Base-by-base conservation (phyloP, 2,888 invertebrate species). In the Callosobruchus maculatus region DNA sequence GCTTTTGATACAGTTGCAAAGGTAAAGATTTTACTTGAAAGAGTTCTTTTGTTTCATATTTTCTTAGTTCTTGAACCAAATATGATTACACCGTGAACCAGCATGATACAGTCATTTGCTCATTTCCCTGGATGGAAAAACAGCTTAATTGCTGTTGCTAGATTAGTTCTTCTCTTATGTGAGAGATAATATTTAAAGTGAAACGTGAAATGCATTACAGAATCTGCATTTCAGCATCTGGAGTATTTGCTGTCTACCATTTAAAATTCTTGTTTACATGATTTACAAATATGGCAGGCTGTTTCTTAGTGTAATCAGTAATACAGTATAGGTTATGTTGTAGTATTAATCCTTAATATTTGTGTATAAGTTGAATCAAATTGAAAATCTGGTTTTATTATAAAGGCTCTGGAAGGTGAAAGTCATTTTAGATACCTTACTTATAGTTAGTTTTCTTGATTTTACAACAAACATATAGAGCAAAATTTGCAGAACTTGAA, bases 1-100 rank as follows among this genome's bases (percentile, higher is more conserved):
- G 90, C 94, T 96, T 92, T 95, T 96, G 95, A 95, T 94, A 90
- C 93, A 96, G 87, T 92, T 96, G 88, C 93, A 94, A 93, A 96
- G 96, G 96, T 96, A 96, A 94, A 90, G 90, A 89, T 88, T 78
- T 80, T 78, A 21, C 68, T 68, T 68, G 20, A 18, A 22, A 68
- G 21, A 20, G 20, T 21, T 21, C 68, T 3, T 21, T 68, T 68
- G 22, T 68, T 49, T 49, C 13, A 49, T 49, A 49, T 5, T 49
- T 49, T 49, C 13, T 18, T 49, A 49, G 49, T 49, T 49, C 3
- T 49, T 49, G 49, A 13, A 49, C 13, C 49, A 18, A 18, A 49
- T 13, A 18, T 13, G 49, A 49, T 49, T 49, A 49, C 49, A 49
- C 49, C 13, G 13, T 1, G 49, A 49, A 49, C 13, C 49, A 49